A percentile compares a stretch with the other conserved stretches of the same genome.
These are phyloP conservation scores for Eupithecia vulgata DNA, from an alignment of 2,888 invertebrate genomes.

Conservation along the genomic window DNA sequence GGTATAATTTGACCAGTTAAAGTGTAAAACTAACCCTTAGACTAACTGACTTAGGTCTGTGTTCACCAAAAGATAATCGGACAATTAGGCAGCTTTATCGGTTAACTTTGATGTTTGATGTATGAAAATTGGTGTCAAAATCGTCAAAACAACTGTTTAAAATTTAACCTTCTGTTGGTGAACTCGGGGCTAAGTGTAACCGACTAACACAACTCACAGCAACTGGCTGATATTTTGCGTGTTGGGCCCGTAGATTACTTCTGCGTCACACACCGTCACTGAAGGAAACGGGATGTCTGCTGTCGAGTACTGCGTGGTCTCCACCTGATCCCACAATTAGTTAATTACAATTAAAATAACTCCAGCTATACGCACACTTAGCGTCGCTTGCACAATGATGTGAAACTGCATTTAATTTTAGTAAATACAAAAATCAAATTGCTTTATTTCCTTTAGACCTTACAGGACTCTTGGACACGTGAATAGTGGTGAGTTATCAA, in stretches of 20 bases:
- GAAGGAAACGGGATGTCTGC: slow-evolving; percentile 67
- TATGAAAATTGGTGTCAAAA: too few relatives aligned
- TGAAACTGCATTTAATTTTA: not conserved
- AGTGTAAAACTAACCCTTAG: too few relatives aligned
- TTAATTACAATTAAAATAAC: not conserved
- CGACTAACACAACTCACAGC: slow-evolving; percentile 57
- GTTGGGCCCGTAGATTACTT: slow-evolving; percentile 60
- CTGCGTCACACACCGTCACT: slow-evolving; percentile 63
- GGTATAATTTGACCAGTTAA: not conserved
- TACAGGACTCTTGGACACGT: too few relatives aligned
- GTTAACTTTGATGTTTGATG: too few relatives aligned
- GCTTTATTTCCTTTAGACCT: too few relatives aligned
- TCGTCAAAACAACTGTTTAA: too few relatives aligned
- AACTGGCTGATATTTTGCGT: slow-evolving; percentile 62
- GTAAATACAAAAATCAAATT: too few relatives aligned
- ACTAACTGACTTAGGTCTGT: too few relatives aligned
- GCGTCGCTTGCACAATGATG: not conserved
- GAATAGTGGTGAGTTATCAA: not conserved
- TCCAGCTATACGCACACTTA: not conserved
- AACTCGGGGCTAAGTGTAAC: too few relatives aligned
- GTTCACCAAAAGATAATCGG: too few relatives aligned
- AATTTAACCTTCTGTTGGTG: too few relatives aligned
- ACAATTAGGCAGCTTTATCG: too few relatives aligned
- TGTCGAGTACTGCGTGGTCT: slow-evolving; percentile 68
- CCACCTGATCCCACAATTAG: slow-evolving; percentile 59